Evolutionary conservation across 2,113 vertebrate genomes (phyloP).

Genomic region (Scortum barcoo): DNA sequence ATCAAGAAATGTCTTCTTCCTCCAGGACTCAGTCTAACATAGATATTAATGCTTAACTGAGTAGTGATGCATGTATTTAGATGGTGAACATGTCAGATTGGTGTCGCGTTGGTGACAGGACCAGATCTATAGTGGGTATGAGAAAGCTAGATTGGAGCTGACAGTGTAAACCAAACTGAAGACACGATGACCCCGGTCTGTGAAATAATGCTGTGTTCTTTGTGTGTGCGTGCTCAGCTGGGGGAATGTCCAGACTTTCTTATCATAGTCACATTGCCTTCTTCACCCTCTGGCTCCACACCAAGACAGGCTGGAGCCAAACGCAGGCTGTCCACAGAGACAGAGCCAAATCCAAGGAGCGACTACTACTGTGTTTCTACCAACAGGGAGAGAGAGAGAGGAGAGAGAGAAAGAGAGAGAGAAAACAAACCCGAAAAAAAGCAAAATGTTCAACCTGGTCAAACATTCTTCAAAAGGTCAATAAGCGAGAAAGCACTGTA

Average conservation of each 20-base stretch:
- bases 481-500: not conserved
- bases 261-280: conserved; percentile 54
- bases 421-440: not conserved
- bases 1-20: not conserved
- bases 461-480: not conserved
- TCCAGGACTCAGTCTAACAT: not conserved
- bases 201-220: conserved; percentile 24
- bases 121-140: conserved; percentile 5
- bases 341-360: conserved; percentile 26
- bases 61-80: conserved; percentile 13
- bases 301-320: conserved; percentile 62
- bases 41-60: not conserved
- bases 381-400: not conserved
- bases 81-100: conserved; percentile 16
- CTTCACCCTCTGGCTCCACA: conserved; percentile 61
- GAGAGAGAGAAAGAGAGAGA: conserved; percentile 16
- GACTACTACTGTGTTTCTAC: conserved; percentile 16
- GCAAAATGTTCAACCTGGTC: not conserved
- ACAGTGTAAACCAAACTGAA: conserved; percentile 37
- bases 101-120: conserved; percentile 4
- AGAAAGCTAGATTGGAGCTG: conserved; percentile 29
- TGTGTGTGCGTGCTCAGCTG: conserved; percentile 5
- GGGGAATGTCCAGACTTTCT: conserved; percentile 52
- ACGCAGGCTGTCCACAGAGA: conserved; percentile 44
- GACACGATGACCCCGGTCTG: conserved; percentile 25